Base-by-base conservation (phyloP, 1,140 invertebrate species). In the Muscidifurax raptorellus region DNA sequence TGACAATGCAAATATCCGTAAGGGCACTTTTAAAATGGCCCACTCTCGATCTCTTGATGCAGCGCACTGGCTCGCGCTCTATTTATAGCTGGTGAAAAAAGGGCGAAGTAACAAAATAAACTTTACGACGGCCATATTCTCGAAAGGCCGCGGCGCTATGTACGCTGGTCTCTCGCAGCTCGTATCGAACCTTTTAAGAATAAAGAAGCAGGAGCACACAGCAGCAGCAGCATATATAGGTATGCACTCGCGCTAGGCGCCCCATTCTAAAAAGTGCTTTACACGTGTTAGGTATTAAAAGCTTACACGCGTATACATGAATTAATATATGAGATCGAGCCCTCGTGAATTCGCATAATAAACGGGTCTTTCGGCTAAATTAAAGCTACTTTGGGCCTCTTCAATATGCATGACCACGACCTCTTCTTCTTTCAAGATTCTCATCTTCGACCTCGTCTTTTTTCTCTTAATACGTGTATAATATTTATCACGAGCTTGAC, bases 151-250 rank as follows among this genome's bases (percentile, higher is more conserved):
- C 18, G n/a, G n/a, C 52, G 52, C 18, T 59, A 59, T 40, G 10
- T 27, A 4, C 40, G 67, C 25, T 22, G 32, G 27, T 72, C 66
- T 52, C 52, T 36, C n/a, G 36, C 69, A 18, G 28, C 28, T 30
- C 15, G 47, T 32, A 76, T 77, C 81, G 74, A 83, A 77, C 74
- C 81, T 77, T 77, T 83, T 36, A 83, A 66, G 81, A 52, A 83
- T 32, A 75, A 82, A 74, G 59, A 82, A 75, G 22, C 13, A n/a
- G 52, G 13, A n/a, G 52, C 52, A n/a, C 22, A 0, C 52, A 47
- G 25, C 47, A 32, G n/a, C 47, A 25, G 25, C 27, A 67, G n/a
- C 25, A 10, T 9, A 40, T 40, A 40, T 40, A 40, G 36, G 7
- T 10, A 40, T 40, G 10, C 5, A 12, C 66, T 15, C 3, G 1